These are phyloP conservation scores for Desmodus rotundus DNA, from an alignment of 2,113 vertebrate species.

Conservation along the genomic window DNA sequence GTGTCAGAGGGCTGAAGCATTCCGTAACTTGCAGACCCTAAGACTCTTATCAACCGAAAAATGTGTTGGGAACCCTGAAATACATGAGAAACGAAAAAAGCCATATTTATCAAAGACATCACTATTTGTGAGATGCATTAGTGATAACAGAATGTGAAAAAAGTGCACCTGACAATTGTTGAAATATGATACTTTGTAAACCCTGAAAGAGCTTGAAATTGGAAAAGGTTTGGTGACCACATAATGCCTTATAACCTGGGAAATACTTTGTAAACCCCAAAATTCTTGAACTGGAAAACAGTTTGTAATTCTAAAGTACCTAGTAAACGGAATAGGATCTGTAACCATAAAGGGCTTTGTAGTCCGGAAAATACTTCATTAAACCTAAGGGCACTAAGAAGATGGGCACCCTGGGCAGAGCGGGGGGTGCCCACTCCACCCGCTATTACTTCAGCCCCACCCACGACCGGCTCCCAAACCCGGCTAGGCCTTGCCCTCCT, in stretches of 20 bases:
- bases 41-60: background rate
- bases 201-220: background rate
- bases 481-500: background rate
- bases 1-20: background rate
- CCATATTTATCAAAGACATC: background rate
- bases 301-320: background rate
- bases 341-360: background rate
- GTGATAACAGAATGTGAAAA: background rate
- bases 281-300: background rate
- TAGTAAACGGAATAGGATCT: background rate
- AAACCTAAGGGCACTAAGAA: background rate
- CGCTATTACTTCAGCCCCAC: fast-evolving
- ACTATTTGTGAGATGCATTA: background rate
- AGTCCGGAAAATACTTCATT: background rate
- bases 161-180: background rate
- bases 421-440: background rate
- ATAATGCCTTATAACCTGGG: background rate
- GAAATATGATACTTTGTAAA: background rate
- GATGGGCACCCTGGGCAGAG: background rate
- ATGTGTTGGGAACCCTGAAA: background rate
- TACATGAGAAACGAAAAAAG: background rate
- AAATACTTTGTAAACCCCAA: background rate
- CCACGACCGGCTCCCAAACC: background rate
- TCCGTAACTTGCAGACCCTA: background rate
- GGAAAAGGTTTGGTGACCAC: background rate